Conservation (phyloP, 2,113 vertebrate species). For the Coracopsis vasa region DNA sequence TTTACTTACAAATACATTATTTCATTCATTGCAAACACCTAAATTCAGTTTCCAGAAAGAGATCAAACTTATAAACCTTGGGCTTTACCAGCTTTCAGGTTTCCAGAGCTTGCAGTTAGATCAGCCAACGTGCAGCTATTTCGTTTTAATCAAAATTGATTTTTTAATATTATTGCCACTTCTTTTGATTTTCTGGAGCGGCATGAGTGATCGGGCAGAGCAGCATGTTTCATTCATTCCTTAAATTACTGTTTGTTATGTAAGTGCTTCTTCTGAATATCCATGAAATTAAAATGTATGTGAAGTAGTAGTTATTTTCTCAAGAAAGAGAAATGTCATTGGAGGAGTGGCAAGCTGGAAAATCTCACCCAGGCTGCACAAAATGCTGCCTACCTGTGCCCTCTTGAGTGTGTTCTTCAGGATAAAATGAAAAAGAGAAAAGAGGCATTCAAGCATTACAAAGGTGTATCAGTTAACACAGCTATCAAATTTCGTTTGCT, state of each 20-base stretch:
- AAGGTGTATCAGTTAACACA: background rate
- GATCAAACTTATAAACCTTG: background rate
- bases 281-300: background rate
- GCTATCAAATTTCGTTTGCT: background rate
- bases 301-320: background rate
- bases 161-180: constrained; percentile 5
- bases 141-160: constrained; percentile 34
- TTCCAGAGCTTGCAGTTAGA: background rate
- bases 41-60: background rate
- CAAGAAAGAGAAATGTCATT: background rate
- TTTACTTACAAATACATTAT: background rate
- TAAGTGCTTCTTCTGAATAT: background rate
- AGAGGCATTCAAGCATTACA: background rate
- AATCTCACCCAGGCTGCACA: background rate
- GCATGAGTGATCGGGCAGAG: background rate
- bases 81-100: background rate
- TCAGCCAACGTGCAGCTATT: background rate
- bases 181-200: background rate
- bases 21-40: background rate
- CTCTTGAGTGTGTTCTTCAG: background rate
- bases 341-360: background rate
- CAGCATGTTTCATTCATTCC: background rate
- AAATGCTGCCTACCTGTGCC: background rate
- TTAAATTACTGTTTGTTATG: background rate
- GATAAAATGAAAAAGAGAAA: background rate